phyloP scores from a whole-genome alignment of 2,113 vertebrate species.

The Centrocercus urophasianus region DNA sequence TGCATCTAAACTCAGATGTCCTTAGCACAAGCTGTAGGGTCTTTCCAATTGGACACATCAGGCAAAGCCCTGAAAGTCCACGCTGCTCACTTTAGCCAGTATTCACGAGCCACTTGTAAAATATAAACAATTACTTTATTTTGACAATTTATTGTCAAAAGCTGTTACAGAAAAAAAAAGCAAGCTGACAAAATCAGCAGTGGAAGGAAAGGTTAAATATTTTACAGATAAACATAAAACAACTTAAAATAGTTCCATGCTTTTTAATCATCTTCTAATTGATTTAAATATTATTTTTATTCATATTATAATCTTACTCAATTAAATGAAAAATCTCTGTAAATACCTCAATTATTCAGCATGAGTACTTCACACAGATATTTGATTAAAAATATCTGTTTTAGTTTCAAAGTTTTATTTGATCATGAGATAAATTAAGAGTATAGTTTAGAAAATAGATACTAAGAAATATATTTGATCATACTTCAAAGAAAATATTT shows the following conservation, averaged over 20 bases:
- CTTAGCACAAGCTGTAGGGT: not conserved
- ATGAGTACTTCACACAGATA: conserved; percentile 46
- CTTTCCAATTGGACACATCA: not conserved
- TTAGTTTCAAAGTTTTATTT: conserved; percentile 35
- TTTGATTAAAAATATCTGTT: conserved; percentile 2
- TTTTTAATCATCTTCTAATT: not conserved
- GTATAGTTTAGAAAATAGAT: not conserved
- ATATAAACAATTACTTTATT: not conserved
- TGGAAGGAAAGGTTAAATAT: not conserved
- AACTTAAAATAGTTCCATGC: not conserved
- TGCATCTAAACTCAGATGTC: rapidly evolving
- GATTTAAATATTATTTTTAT: conserved; percentile 34
- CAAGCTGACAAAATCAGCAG: not conserved
- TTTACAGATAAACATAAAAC: not conserved
- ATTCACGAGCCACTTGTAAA: not conserved
- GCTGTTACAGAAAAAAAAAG: not conserved
- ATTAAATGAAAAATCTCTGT: conserved; percentile 40
- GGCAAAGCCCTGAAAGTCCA: not conserved
- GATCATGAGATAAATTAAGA: conserved; percentile 4
- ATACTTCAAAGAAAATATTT: not conserved
- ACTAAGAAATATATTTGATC: not conserved
- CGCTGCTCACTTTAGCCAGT: not conserved
- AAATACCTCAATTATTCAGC: conserved; percentile 27
- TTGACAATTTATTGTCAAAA: not conserved
- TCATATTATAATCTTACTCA: conserved; percentile 34